These are phyloP conservation scores for Lophotis ruficrista DNA, from an alignment of 2,113 vertebrate species.

Conservation along the genomic window DNA sequence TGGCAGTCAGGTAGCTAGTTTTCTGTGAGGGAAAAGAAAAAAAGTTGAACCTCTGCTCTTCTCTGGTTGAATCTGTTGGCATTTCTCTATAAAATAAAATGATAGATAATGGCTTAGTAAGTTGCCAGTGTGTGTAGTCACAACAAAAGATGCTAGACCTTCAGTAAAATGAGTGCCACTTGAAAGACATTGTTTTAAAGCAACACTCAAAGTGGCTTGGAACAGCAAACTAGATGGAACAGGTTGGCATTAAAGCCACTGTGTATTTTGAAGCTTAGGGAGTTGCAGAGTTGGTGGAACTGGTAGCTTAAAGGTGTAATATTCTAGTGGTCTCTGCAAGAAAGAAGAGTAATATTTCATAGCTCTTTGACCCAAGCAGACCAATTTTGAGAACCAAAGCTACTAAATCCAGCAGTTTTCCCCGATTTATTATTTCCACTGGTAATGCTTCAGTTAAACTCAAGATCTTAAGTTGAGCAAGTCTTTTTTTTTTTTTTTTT, in stretches of 20 bases:
- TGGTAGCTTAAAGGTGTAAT: background rate
- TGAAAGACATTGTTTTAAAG: background rate
- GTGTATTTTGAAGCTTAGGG: background rate
- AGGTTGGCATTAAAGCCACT: background rate
- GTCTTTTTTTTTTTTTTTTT: background rate
- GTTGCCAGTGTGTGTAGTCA: background rate
- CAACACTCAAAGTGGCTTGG: background rate
- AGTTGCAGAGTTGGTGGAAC: background rate
- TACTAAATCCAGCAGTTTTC: background rate
- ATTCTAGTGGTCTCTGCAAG: background rate
- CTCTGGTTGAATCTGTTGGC: background rate
- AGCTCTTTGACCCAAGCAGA: background rate
- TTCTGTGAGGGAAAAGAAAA: background rate
- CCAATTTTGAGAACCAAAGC: background rate
- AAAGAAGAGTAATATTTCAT: background rate
- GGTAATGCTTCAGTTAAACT: background rate
- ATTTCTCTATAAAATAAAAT: background rate
- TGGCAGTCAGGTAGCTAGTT: background rate
- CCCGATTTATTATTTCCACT: background rate
- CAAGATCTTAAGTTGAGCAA: background rate
- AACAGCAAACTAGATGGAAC: background rate
- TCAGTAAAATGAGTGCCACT: background rate
- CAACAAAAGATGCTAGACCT: background rate
- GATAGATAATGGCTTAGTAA: background rate
- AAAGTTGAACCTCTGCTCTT: background rate